Percentiles rank a stretch among this genome's conserved stretches.
These are phyloP conservation scores for Euschistus heros DNA, from an alignment of 1,140 invertebrate species.

Conservation along the genomic window DNA sequence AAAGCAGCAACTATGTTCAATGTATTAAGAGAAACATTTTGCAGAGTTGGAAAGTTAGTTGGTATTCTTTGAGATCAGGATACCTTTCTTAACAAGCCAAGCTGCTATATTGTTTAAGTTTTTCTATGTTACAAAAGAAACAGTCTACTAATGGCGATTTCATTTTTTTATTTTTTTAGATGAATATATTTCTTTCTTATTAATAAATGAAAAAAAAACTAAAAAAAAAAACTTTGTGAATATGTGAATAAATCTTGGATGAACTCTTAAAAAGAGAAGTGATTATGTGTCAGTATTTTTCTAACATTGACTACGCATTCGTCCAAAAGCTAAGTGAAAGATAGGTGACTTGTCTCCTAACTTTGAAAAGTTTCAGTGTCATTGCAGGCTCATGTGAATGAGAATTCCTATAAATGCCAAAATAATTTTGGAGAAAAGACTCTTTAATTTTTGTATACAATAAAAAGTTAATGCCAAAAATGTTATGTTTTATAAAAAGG, in stretches of 20 bases:
- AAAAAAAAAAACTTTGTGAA: slow-evolving; percentile 2
- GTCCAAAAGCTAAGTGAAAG: slow-evolving; percentile 16
- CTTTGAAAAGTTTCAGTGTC: slow-evolving; percentile 1
- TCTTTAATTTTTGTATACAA: slow-evolving; percentile 10
- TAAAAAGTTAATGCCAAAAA: slow-evolving; percentile 10
- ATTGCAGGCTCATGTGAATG: neutral
- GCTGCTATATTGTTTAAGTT: no score
- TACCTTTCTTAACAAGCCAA: no score
- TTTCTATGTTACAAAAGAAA: no score
- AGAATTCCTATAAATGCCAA: slow-evolving; percentile 18
- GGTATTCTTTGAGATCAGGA: no score
- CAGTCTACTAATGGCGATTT: no score
- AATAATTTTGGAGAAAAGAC: slow-evolving; percentile 12
- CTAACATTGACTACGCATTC: slow-evolving; percentile 14
- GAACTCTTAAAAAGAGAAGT: slow-evolving; percentile 15
- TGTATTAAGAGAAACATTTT: no score
- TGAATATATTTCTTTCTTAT: no score
- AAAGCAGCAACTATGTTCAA: no score
- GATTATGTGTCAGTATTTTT: slow-evolving; percentile 15
- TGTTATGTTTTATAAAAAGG: neutral
- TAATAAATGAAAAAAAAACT: neutral
- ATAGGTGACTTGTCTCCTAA: neutral
- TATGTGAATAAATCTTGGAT: slow-evolving; percentile 14
- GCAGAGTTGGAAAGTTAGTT: no score
- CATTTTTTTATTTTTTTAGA: no score